These are phyloP conservation scores for Orchesella flavescens DNA, from an alignment of 2,888 invertebrate species.

Conservation along the genomic window DNA sequence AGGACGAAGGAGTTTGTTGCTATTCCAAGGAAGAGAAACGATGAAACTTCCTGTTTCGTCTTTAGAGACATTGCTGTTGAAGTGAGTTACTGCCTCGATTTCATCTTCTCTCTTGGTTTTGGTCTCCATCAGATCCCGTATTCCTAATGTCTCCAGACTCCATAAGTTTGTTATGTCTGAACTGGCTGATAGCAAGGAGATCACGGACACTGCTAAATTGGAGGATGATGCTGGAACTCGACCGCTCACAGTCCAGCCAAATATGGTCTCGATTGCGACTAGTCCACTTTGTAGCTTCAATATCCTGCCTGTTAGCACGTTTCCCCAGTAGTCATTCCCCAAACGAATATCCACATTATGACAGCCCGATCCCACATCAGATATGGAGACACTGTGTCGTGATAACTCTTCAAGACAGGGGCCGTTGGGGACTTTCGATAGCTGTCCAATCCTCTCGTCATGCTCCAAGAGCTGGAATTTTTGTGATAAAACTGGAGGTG, in stretches of 20 bases:
- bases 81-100: background rate
- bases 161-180: background rate
- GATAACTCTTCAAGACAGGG: background rate
- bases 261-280: conserved; percentile 26
- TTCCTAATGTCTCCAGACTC: conserved; percentile 17
- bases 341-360: background rate
- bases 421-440: background rate
- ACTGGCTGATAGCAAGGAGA: background rate
- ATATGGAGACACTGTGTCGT: background rate
- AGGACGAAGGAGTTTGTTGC: background rate
- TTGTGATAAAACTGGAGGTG: background rate
- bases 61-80: background rate
- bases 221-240: background rate
- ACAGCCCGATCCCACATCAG: background rate
- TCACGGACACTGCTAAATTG: background rate
- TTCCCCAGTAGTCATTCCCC: conserved; percentile 6
- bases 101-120: background rate
- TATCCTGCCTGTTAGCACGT: background rate
- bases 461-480: background rate
- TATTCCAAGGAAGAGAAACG: conserved; percentile 1
- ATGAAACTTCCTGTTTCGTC: background rate
- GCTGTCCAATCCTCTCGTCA: background rate
- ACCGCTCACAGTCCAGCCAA: conserved; percentile 39
- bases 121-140: conserved; percentile 6
- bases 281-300: conserved; percentile 6